Base-by-base conservation (phyloP, 2,797 vertebrate species). In the Acanthurus leucopareius region DNA sequence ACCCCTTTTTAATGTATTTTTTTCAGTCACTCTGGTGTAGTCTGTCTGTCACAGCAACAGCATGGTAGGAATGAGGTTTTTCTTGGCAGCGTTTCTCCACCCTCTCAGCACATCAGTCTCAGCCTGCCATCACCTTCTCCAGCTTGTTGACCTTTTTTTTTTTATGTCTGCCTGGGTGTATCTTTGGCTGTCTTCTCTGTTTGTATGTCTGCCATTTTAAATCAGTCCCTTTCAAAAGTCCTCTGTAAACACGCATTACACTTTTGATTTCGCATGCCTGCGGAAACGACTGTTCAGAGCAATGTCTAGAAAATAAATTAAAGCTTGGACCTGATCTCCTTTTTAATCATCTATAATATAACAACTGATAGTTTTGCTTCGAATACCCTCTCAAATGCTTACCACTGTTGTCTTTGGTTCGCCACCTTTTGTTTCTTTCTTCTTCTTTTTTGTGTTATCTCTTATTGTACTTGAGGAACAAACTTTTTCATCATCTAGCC, bases 31-130 rank as follows among this genome's bases (percentile, higher is more conserved):
- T 82, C 59, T 16, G 15, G 67, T 84, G 77, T 79, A 48, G 74
- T 75, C 40, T 40, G 68, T 75, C 71, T 72, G 70, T 85, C 79
- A 73, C 65, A 77, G 80, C 76, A 79, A 69, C 85, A 87, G 75
- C 73, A 56, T 75, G 82, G 81, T 69, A 88, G 88, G 76, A 93
- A 84, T 82, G 52, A 88, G 69, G 66, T 86, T 90, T 67, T 92
- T 85, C 84, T 87, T 91, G 85, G 88, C 82, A 73, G 78, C 61
- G 73, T 56, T 72, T 82, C 69, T 80, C 65, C 65, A 85, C 59
- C 75, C 81, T 87, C 69, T 89, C 86, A 82, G 64, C 77, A 80
- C 72, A 61, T 75, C 57, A 20, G 52, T 74, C 80, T 88, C 85
- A 73, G 35, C 78, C 70, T 57, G n/a, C 68, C 79, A 25, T 73